Conservation (phyloP, 2,888 invertebrate genomes). For the Uloborus plumipes region DNA sequence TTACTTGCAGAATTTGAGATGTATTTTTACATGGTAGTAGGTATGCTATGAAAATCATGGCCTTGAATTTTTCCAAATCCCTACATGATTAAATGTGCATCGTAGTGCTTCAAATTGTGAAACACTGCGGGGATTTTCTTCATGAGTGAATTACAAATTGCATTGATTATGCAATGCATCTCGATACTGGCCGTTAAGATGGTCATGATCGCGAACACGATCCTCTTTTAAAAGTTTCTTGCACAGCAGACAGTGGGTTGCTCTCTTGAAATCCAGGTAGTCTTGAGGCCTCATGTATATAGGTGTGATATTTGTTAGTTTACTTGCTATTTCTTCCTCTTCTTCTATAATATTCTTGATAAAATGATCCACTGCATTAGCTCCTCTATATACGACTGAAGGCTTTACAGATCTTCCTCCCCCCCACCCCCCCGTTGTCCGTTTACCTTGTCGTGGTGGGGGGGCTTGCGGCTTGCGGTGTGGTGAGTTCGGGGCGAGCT, state of each 20-base stretch:
- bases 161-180: conserved; percentile 1
- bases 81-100: conserved; percentile 33
- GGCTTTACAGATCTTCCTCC: not conserved
- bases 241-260: not conserved
- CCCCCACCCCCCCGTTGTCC: too few relatives aligned
- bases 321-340: too few relatives aligned
- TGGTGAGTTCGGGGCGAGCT: too few relatives aligned
- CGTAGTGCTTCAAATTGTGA: too few relatives aligned
- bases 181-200: conserved; percentile 19
- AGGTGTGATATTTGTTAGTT: too few relatives aligned
- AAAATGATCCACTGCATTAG: conserved; percentile 12
- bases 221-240: too few relatives aligned
- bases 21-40: conserved; percentile 28
- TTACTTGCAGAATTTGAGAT: conserved; percentile 28
- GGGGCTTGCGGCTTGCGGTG: too few relatives aligned
- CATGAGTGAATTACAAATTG: conserved; percentile 7
- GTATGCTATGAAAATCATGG: conserved; percentile 7
- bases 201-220: conserved; percentile 12
- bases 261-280: not conserved
- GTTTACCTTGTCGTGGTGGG: too few relatives aligned
- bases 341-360: too few relatives aligned
- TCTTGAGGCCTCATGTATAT: not conserved
- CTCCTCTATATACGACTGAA: conserved; percentile 12
- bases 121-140: too few relatives aligned
- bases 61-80: conserved; percentile 32